Evolutionary conservation across 1,140 invertebrate genomes (phyloP), one percentile per base, ranked within the genome.

Genomic region (Thalassaphorura encarpata): DNA sequence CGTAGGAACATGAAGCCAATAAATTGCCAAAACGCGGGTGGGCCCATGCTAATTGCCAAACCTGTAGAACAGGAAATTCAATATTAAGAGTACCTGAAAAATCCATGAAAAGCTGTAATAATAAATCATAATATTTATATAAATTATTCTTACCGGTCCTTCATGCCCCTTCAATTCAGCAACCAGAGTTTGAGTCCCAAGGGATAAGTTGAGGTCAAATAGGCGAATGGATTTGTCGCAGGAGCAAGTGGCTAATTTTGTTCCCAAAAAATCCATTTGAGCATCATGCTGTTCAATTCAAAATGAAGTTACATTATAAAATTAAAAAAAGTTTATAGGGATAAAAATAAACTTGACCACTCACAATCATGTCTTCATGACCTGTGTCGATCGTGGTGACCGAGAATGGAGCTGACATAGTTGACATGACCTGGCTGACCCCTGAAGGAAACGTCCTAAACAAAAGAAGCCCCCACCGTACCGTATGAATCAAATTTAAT

Each of bases 41-140:
- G 3, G 95, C 90, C 97, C 97, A 99, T 39, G 89, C 84, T 8
- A 99, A 81, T 77, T 99, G 93, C 97, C 97, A 99, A 6, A 83
- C 65, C 66, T 66, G 5, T 87, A 45, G 31, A 43, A 40, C 23
- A 42, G 28, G 11, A 16, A 48, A 49, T 19, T n/a, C n/a, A n/a
- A n/a, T n/a, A n/a, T n/a, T n/a, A n/a, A n/a, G n/a, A n/a, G n/a
- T n/a, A n/a, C n/a, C n/a, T n/a, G n/a, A n/a, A n/a, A n/a, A n/a
- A n/a, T n/a, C n/a, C n/a, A n/a, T n/a, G n/a, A n/a, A n/a, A n/a
- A n/a, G 33, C 11, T 36, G 33, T 36, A 36, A 36, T 11, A 49
- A 11, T 11, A 11, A 26, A 23, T 49, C 21, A 43, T 19, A 6
- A 13, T 5, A 47, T n/a, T 18, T n/a, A n/a, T n/a, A n/a, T n/a